phyloP scores from a whole-genome alignment of 1,140 invertebrate species.

The Phortica variegata region DNA sequence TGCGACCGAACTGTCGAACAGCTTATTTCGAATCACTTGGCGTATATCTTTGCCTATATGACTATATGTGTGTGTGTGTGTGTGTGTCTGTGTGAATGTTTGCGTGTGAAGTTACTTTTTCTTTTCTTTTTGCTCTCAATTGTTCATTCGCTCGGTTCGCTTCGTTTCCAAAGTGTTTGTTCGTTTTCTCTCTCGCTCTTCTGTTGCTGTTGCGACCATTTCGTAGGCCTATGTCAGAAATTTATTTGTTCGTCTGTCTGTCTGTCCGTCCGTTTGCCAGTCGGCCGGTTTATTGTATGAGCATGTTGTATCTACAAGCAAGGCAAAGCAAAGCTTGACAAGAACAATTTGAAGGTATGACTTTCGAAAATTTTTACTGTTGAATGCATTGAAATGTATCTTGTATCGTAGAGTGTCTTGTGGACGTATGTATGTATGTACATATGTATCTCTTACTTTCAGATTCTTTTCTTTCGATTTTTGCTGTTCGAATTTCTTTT shows the following conservation, averaged over 20 bases:
- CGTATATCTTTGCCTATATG: constrained; percentile 1
- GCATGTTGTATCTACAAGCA: constrained; percentile 22
- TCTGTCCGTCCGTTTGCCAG: no score
- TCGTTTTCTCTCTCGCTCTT: no score
- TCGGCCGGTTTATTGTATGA: no score
- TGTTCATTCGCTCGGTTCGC: constrained; percentile 24
- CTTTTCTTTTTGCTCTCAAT: constrained; percentile 50
- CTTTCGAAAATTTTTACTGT: constrained; percentile 33
- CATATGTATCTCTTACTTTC: constrained; percentile 19
- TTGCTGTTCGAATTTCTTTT: no score
- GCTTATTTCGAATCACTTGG: background rate
- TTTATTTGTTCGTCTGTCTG: no score
- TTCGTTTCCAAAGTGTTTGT: constrained; percentile 3
- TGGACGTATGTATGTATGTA: background rate
- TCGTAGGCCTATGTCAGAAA: constrained; percentile 36
- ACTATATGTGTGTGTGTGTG: constrained; percentile 2
- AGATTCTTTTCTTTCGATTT: constrained; percentile 7
- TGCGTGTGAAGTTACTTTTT: constrained; percentile 49
- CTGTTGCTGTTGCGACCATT: background rate
- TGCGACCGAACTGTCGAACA: constrained; percentile 3
- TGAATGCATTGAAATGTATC: constrained; percentile 1
- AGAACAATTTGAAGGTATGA: constrained; percentile 47
- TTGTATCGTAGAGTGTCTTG: background rate
- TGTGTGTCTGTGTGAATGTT: constrained; percentile 9
- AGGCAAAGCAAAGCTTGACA: constrained; percentile 20